Conservation (phyloP, 2,113 vertebrate species). For the Cnemophilus loriae region DNA sequence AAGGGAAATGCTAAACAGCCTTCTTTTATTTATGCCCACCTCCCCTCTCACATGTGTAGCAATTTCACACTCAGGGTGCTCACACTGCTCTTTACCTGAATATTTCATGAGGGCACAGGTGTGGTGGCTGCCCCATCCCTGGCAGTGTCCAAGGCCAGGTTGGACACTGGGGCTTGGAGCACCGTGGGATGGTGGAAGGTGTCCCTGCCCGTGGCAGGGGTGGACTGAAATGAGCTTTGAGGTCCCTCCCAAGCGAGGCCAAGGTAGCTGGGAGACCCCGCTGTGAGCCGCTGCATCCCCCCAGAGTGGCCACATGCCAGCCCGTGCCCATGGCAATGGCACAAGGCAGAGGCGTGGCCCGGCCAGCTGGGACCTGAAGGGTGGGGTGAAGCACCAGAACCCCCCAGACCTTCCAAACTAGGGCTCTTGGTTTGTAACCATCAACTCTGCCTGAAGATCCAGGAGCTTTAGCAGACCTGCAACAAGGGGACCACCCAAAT, state of each 20-base stretch:
- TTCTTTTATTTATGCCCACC: too few species aligned
- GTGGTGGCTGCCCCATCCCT: not conserved
- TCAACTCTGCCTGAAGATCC: not conserved
- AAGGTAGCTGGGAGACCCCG: accelerated
- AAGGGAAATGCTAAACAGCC: not conserved
- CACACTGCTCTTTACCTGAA: not conserved
- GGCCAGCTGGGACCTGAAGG: not conserved
- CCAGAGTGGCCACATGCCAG: not conserved
- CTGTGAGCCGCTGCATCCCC: accelerated
- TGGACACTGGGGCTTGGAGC: not conserved
- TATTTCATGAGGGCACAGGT: not conserved
- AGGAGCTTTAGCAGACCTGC: not conserved
- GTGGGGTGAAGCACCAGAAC: not conserved
- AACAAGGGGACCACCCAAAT: not conserved
- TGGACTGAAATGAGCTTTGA: not conserved
- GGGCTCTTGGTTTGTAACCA: not conserved
- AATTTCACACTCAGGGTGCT: not conserved
- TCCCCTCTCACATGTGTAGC: accelerated
- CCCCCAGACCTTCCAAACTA: not conserved
- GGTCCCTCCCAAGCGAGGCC: not conserved
- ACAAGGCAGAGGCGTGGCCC: not conserved
- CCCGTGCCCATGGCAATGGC: accelerated
- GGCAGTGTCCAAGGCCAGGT: accelerated
- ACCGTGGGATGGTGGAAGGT: not conserved
- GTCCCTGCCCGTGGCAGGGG: not conserved